Evolutionary conservation across 2,888 invertebrate species (phyloP).

Genomic region (Tetheella fluctuosa): DNA sequence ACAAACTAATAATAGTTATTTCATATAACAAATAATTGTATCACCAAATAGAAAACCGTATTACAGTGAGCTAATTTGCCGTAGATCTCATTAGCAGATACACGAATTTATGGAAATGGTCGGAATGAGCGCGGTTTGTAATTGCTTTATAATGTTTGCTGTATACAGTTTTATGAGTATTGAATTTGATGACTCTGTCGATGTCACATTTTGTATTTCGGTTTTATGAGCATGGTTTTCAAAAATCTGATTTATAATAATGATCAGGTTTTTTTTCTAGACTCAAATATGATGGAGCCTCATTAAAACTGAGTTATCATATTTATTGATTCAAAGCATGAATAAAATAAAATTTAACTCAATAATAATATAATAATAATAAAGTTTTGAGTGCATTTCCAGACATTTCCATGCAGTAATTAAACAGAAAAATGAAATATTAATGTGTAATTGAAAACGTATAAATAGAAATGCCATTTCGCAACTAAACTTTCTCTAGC

Average conservation of each 20-base stretch:
- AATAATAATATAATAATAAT: too few relatives aligned
- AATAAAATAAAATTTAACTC: too few relatives aligned
- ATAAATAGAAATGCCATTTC: constrained; percentile 9
- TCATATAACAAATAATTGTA: constrained; percentile 3
- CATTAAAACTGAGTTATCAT: too few relatives aligned
- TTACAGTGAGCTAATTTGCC: constrained; percentile 47
- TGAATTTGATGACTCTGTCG: constrained; percentile 16
- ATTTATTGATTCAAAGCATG: too few relatives aligned
- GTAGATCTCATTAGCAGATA: constrained; percentile 54
- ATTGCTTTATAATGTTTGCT: constrained; percentile 44
- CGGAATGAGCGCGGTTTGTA: constrained; percentile 36
- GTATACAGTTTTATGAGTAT: constrained; percentile 28
- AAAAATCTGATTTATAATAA: too few relatives aligned
- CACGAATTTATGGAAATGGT: constrained; percentile 47
- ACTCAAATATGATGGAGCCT: too few relatives aligned
- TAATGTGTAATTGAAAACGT: constrained; percentile 1
- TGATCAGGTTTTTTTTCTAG: too few relatives aligned
- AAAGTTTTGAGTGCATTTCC: too few relatives aligned
- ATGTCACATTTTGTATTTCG: not conserved
- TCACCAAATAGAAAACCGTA: constrained; percentile 31
- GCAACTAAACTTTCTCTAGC: constrained; percentile 9
- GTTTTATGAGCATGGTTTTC: not conserved
- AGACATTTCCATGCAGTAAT: not conserved
- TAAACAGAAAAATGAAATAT: not conserved
- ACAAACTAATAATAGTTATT: not conserved